Conservation (phyloP, 2,797 vertebrate genomes). For the Scolopax rusticola region DNA sequence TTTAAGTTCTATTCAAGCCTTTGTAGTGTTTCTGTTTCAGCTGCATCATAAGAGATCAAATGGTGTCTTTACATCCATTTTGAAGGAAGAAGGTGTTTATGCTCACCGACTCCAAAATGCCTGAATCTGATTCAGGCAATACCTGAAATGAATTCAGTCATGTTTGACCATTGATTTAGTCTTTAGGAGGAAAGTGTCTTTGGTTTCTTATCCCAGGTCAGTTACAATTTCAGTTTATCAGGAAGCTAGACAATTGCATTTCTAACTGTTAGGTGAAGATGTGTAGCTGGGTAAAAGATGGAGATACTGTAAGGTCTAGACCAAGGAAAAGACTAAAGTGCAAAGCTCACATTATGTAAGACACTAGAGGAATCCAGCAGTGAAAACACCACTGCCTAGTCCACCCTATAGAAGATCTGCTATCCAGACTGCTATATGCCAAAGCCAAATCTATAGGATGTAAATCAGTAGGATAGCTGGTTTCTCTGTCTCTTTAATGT, state of each 20-base stretch:
- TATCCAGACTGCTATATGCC: neutral
- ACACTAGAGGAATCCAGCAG: neutral
- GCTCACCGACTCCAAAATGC: neutral
- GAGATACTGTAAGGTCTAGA: neutral
- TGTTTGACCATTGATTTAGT: neutral
- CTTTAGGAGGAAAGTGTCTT: neutral
- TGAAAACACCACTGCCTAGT: neutral
- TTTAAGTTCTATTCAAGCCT: neutral
- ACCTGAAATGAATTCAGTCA: neutral
- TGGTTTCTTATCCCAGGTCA: neutral
- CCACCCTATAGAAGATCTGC: neutral
- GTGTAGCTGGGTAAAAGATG: neutral
- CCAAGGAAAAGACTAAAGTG: neutral
- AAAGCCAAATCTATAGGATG: neutral
- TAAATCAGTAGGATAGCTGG: neutral
- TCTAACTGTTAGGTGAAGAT: neutral
- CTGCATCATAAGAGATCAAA: neutral
- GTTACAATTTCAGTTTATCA: neutral
- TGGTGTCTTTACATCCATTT: neutral
- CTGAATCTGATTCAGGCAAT: neutral
- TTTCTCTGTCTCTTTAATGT: neutral
- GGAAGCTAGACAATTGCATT: neutral
- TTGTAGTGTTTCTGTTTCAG: neutral
- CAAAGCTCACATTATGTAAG: neutral
- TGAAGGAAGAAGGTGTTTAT: neutral